A percentile compares a stretch with the other conserved stretches of the same genome.
Conservation (phyloP, 2,888 invertebrate species). For the Drosophila macrospina region DNA sequence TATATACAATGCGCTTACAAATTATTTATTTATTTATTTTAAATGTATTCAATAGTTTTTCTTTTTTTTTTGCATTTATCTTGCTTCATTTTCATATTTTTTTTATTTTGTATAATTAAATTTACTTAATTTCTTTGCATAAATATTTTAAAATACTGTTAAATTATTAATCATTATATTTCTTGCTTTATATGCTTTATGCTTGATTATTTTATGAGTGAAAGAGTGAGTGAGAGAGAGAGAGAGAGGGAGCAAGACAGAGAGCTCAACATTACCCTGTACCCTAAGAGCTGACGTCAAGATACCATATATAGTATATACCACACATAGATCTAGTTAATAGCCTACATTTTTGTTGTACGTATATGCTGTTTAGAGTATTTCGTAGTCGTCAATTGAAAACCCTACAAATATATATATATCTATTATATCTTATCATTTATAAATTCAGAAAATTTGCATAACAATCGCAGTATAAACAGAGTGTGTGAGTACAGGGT, state of each 20-base stretch:
- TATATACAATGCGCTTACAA: slow-evolving; percentile 40
- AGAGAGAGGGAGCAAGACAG: no score
- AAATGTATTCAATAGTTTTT: slow-evolving; percentile 11
- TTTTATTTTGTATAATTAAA: slow-evolving; percentile 6
- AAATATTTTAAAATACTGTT: slow-evolving; percentile 38
- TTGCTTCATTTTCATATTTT: no score
- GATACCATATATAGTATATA: background rate
- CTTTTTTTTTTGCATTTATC: background rate
- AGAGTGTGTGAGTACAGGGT: slow-evolving; percentile 15
- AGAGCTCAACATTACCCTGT: slow-evolving; percentile 16
- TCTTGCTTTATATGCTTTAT: no score
- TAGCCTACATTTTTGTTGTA: background rate
- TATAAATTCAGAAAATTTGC: slow-evolving; percentile 14
- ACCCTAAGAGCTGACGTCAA: background rate
- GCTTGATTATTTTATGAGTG: background rate
- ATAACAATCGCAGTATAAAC: background rate
- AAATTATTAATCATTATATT: slow-evolving; percentile 36
- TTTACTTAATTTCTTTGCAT: slow-evolving; percentile 18
- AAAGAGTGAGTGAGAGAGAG: no score
- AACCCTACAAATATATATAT: background rate
- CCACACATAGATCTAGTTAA: background rate
- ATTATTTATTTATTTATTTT: slow-evolving; percentile 23
- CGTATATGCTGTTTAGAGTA: background rate
- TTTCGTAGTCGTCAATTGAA: background rate
- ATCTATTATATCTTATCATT: background rate